Evolutionary conservation across 2,113 vertebrate genomes (phyloP), one percentile per base, ranked within the genome.

Genomic region (Bostrychus sinensis): DNA sequence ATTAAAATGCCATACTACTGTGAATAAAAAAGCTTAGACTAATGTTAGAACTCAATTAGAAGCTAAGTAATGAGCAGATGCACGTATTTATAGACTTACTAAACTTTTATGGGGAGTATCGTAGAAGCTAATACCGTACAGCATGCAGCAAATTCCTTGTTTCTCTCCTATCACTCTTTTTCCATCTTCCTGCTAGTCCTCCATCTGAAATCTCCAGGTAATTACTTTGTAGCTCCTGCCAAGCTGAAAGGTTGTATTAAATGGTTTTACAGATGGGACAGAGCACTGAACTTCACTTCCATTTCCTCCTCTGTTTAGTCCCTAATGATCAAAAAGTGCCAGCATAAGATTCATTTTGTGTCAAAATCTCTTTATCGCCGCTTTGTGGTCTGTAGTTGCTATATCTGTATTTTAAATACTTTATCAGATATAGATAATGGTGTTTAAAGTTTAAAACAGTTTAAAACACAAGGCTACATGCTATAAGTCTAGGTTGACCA

Each of bases 211-310:
- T 71, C 22, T 76, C 56, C 72, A 76, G 72, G 70, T 64, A 28
- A 70, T 74, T 17, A 75, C 23, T 28, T 51, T 51, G 25, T 28
- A 38, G 66, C 48, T 66, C 61, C 75, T 82, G 79, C 70, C 39
- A 30, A 64, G 23, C 26, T 9, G 41, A 43, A 19, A 36, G 23
- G 39, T 43, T 30, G 22, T 19, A 39, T 61, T 41, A 50, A 82
- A 63, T 51, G 5, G 7, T 82, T 45, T 39, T 68, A 66, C 81
- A 84, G 79, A 77, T 57, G 70, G 64, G 2, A 66, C 9, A 61
- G 54, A 72, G 30, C 7, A 8, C 57, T 67, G 46, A 69, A 77
- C 66, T 32, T 59, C 26, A 16, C 66, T 55, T 56, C 45, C 62
- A 56, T 61, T 66, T 60, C 16, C 17, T 64, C 38, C 17, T 64